These are phyloP conservation scores for Salvelinus fontinalis DNA, from an alignment of 2,113 vertebrate species.

Conservation along the genomic window DNA sequence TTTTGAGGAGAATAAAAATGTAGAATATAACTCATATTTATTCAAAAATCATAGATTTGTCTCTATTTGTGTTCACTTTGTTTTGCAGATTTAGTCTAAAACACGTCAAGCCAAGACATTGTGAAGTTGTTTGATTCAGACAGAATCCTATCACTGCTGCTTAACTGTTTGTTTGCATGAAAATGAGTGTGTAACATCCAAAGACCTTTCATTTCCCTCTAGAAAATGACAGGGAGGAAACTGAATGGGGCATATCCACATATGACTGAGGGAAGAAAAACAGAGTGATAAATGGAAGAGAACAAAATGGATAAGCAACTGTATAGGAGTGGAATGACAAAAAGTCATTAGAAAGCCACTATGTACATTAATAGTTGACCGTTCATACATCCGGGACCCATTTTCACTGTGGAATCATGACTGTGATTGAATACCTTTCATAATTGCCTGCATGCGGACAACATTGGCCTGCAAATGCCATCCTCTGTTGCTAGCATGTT, in stretches of 20 bases:
- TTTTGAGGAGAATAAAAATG: background rate
- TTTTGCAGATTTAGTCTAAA: too few relatives aligned
- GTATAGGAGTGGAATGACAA: conserved; percentile 35
- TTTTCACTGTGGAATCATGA: conserved; percentile 42
- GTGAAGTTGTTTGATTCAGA: too few relatives aligned
- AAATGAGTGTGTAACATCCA: too few relatives aligned
- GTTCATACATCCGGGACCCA: conserved; percentile 14
- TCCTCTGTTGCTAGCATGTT: conserved; percentile 6
- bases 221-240: too few relatives aligned
- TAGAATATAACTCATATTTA: too few relatives aligned
- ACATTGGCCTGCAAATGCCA: conserved; percentile 7
- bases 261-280: conserved; percentile 11
- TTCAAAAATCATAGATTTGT: too few relatives aligned
- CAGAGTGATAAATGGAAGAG: conserved; percentile 36
- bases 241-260: too few relatives aligned
- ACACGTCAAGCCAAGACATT: too few relatives aligned
- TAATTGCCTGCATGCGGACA: conserved; percentile 10
- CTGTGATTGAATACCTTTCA: conserved; percentile 47
- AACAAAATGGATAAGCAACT: conserved; percentile 34
- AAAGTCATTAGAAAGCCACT: conserved; percentile 56
- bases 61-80: too few relatives aligned
- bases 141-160: too few relatives aligned
- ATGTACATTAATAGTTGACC: conserved; percentile 9
- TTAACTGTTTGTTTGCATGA: too few relatives aligned
- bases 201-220: too few relatives aligned